Evolutionary conservation across 2,113 vertebrate species (phyloP), one percentile per base, ranked within the genome.

Genomic region (Uropsilus gracilis): DNA sequence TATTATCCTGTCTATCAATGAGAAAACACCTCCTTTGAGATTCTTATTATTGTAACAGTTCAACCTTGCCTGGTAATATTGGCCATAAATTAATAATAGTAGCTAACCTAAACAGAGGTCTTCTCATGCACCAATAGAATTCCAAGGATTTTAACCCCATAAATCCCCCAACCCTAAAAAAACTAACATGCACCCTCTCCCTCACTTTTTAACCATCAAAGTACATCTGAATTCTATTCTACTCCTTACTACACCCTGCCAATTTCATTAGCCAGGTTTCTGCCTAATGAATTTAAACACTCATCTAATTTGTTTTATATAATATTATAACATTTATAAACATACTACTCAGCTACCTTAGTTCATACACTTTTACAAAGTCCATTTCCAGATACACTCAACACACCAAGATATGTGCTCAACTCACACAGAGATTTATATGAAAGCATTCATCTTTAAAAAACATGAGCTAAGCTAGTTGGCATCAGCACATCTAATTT

Each of bases 401-500:
- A 42, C 34, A 90, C 59, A 76, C 20, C 69, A 57, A 86, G 50
- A 48, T 37, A 9, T 89, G 46, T 81, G 83, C 68, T 42, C 46
- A 57, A n/a, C 20, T 91, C 72, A 83, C 22, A 28, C 5, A 85
- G 69, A 84, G 37, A 93, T 94, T 95, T 89, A 59, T 88, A 80
- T 69, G 61, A 93, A 95, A 94, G 64, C 48, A 44, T 68, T 92
- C 78, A 28, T 95, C 76, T 92, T 96, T 88, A 46, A 46, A 81
- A 96, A 94, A 90, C 71, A 94, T 34, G 53, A 92, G 53, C 73
- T 46, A 55, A 68, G 55, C 78, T 95, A 39, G 92, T 75, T 95
- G 93, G 94, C 93, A 96, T 93, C 16, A 1, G 77, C 73, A 88
- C 84, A 97, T 96, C 89, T 95, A 94, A 97, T 96, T 96, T 96